Evolutionary conservation across 2,888 invertebrate genomes (phyloP), one percentile per base, ranked within the genome.

Genomic region (Drosophila aldrichi): DNA sequence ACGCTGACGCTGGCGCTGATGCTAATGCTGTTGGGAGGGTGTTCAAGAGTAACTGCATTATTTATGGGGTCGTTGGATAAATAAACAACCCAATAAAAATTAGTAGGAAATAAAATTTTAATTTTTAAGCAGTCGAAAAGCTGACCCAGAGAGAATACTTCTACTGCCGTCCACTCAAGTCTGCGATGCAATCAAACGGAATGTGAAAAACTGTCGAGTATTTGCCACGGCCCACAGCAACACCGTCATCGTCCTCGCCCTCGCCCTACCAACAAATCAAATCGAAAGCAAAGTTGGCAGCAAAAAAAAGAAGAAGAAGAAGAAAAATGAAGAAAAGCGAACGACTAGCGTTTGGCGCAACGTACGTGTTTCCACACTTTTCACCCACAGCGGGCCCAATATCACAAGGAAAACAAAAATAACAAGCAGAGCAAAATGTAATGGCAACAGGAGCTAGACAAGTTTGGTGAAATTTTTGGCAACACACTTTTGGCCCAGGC

Each of bases 161-260:
- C 10, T 14, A 22, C 29, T n/a, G 12, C 22, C 18, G 32, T 16
- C 63, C 48, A 38, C 67, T 52, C 38, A 54, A 51, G 61, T 55
- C 38, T 29, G 9, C 41, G 38, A 48, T 51, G 55, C 70, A 80
- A 85, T 85, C 82, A 82, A 82, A 85, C 65, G 81, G 70, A 75
- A 88, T 82, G 78, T 67, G 61, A 60, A 63, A 79, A 69, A 58
- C 66, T 57, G 81, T 46, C 20, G 66, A 64, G 51, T 43, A 74
- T 55, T 68, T 58, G 68, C 56, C 55, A 62, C 43, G 41, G 43
- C 29, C 10, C n/a, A 48, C 32, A 29, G 38, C 9, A 9, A 4
- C 2, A 1, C 14, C 18, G n/a, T 3, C 18, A 6, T 2, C 2
- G 10, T 12, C 12, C 16, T 0, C 51, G 36, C 6, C n/a, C n/a